Base-by-base conservation (phyloP, 2,113 vertebrate species). In the Amphiprion ocellaris region DNA sequence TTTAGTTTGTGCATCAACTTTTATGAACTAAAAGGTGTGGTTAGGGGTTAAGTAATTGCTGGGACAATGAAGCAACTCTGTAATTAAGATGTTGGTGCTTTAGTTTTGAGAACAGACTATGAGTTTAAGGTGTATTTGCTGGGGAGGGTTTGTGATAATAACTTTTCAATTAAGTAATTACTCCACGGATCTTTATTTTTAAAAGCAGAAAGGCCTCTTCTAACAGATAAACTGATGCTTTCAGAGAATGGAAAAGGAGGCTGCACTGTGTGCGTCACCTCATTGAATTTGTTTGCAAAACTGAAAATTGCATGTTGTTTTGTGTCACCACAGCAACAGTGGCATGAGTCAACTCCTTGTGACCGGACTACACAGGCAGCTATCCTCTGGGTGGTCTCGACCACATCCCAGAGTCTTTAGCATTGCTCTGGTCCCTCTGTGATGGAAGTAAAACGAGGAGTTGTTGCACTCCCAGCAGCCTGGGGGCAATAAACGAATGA, bases 341-440 rank as follows among this genome's bases (percentile, higher is more conserved):
- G 59, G 52, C 54, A 65, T 88, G 90, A 89, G 85, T 92, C 86
- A 89, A 14, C 66, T 77, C 50, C 64, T 62, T 71, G 69, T 67
- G 81, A 84, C 69, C 15, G 23, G 65, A 79, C 55, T 69, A 14
- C 71, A 60, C 61, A 76, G 50, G 58, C 75, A 15, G n/a, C 33
- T 28, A 69, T 86, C 70, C 60, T 46, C 74, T 89, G 93, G 93
- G 93, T 92, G 92, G 93, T 92, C 78, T 81, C 17, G 12, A 23
- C 59, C 2, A 19, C 46, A 47, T 79, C 74, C 71, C 72, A 64
- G 41, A 74, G 76, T 30, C 63, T 60, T 74, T 30, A 46, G 54
- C 10, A 15, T 69, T 58, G 39, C 80, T 82, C 74, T 52, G 26
- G 77, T 65, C 58, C 56, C 63, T 77, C 64, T 82, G 69, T 79